Percentiles rank a stretch among this genome's conserved stretches.
Evolutionary conservation across 2,888 invertebrate genomes (phyloP).

Genomic region (Stegophylla sp.): DNA sequence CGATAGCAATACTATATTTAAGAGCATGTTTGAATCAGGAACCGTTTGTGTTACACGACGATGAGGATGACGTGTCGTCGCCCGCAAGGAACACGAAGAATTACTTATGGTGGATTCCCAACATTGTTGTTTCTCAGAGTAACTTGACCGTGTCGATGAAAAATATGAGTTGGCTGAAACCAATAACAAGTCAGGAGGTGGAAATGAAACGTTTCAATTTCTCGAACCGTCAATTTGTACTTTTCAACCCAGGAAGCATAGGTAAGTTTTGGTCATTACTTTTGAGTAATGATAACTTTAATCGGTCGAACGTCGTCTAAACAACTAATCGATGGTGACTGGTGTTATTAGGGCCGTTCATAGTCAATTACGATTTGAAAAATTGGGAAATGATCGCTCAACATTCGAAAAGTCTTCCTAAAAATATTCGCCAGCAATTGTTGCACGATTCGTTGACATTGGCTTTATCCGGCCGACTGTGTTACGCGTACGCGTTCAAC

Average conservation of each 20-base stretch:
- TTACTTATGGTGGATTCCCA: slow-evolving; percentile 78
- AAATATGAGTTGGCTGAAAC: slow-evolving; percentile 57
- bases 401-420: slow-evolving; percentile 68
- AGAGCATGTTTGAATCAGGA: slow-evolving; percentile 2
- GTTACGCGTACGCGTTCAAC: slow-evolving; percentile 77
- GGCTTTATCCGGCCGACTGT: slow-evolving; percentile 78
- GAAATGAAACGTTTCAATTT: slow-evolving; percentile 73
- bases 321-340: too few species aligned
- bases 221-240: slow-evolving; percentile 68
- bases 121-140: slow-evolving; percentile 70
- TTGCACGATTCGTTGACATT: slow-evolving; percentile 81
- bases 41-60: slow-evolving; percentile 52
- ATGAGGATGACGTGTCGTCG: slow-evolving; percentile 48
- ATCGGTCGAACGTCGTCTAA: too few species aligned
- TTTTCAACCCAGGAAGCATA: slow-evolving; percentile 73
- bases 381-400: slow-evolving; percentile 79
- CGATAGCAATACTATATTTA: too few species aligned
- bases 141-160: slow-evolving; percentile 68
- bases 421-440: slow-evolving; percentile 76
- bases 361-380: slow-evolving; percentile 79
- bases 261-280: slow-evolving; percentile 70
- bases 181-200: slow-evolving; percentile 65
- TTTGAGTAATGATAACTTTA: too few species aligned
- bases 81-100: slow-evolving; percentile 32
- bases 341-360: slow-evolving; percentile 81